Evolutionary conservation across 2,888 invertebrate species (phyloP).

Genomic region (Ditylenchus weischeri): DNA sequence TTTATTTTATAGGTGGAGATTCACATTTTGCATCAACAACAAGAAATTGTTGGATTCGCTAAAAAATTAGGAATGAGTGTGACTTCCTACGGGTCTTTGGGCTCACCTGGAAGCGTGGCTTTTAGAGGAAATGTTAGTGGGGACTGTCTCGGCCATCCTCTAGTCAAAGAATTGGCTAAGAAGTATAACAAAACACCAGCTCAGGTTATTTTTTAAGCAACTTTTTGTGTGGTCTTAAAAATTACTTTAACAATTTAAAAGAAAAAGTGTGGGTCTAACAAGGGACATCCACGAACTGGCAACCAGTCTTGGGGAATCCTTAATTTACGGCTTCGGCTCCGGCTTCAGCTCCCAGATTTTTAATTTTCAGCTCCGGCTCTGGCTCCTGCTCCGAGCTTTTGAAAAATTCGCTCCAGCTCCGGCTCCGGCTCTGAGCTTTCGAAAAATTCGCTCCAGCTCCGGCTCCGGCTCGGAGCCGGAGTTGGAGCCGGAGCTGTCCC

Average conservation of each 20-base stretch:
- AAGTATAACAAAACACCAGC: conserved; percentile 46
- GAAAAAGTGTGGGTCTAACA: no score
- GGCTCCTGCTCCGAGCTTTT: no score
- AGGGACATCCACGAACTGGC: no score
- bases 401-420: no score
- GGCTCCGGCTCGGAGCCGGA: no score
- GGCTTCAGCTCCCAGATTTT: no score
- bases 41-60: conserved; percentile 60
- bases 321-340: no score
- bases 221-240: not conserved
- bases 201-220: conserved; percentile 22
- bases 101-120: conserved; percentile 53
- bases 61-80: conserved; percentile 66
- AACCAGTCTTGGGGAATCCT: no score
- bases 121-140: conserved; percentile 15
- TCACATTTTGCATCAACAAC: conserved; percentile 75
- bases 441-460: no score
- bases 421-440: no score
- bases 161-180: conserved; percentile 38
- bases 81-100: conserved; percentile 59
- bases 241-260: not conserved
- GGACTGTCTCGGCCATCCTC: conserved; percentile 24
- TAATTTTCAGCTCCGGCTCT: no score
- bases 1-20: conserved; percentile 68
- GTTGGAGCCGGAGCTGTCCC: no score